Evolutionary conservation across 2,888 invertebrate genomes (phyloP).

Genomic region (Melinopterus prodromus): DNA sequence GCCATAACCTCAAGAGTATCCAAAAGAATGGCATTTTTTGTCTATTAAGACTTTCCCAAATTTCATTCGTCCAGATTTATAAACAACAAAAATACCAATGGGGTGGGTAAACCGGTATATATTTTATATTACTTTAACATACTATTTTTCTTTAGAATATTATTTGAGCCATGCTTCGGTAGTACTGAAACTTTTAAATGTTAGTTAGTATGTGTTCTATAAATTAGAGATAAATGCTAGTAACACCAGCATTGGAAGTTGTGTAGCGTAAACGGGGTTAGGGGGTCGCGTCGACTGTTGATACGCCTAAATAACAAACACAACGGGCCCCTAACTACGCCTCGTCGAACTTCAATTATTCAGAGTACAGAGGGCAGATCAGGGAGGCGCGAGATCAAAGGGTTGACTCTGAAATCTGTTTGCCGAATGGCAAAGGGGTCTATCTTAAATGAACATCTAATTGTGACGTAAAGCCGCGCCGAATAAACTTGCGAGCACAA

Average conservation of each 20-base stretch:
- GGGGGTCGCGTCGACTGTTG: background rate
- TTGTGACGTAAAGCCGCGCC: background rate
- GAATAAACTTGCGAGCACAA: background rate
- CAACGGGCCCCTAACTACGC: background rate
- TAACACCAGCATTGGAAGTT: background rate
- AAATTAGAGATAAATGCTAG: background rate
- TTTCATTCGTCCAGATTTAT: too few relatives aligned
- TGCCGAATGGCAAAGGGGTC: background rate
- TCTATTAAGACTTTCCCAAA: too few relatives aligned
- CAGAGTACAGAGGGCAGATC: background rate
- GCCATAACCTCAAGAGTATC: too few relatives aligned
- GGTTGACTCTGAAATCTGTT: slow-evolving; percentile 4
- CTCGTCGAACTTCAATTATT: slow-evolving; percentile 4
- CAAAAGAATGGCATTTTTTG: too few relatives aligned
- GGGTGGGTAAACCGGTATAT: too few relatives aligned
- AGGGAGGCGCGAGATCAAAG: background rate
- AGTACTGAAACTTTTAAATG: background rate
- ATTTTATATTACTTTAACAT: too few relatives aligned
- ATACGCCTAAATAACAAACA: slow-evolving; percentile 4
- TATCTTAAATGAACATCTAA: slow-evolving; percentile 4
- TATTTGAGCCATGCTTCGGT: too few relatives aligned
- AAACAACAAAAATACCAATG: too few relatives aligned
- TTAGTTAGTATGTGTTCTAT: background rate
- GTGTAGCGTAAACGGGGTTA: background rate
- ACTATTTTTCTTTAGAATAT: too few relatives aligned